These are phyloP conservation scores for Bombus pascuorum DNA, from an alignment of 1,140 invertebrate species.

Conservation along the genomic window DNA sequence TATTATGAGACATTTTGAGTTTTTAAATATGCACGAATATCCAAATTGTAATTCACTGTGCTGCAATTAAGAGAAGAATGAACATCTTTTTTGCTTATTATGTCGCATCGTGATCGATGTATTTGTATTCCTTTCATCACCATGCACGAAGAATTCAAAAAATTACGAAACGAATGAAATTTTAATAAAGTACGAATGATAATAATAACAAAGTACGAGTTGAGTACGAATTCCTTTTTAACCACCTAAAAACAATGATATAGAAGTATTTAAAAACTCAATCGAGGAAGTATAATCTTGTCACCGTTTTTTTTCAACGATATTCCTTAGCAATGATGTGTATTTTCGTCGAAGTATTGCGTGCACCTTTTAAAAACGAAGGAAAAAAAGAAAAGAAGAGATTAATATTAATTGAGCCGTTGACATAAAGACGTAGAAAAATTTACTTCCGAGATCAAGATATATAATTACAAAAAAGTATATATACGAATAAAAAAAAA, in stretches of 20 bases:
- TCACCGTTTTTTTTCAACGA: not conserved
- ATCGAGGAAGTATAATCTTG: not conserved
- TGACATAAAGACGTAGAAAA: slow-evolving; percentile 44
- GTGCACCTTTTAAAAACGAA: not conserved
- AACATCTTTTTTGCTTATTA: not conserved
- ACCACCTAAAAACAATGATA: not conserved
- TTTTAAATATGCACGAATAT: slow-evolving; percentile 24
- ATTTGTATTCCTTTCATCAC: not conserved
- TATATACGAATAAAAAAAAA: slow-evolving; percentile 6
- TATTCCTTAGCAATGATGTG: no score
- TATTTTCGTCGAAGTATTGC: no score
- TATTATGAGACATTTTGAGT: slow-evolving; percentile 37
- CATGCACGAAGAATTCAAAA: not conserved
- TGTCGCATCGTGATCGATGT: not conserved
- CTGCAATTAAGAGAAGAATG: slow-evolving; percentile 7
- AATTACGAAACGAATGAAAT: not conserved
- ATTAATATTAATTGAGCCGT: slow-evolving; percentile 34
- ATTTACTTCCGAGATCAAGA: not conserved
- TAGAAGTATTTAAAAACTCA: slow-evolving; percentile 29
- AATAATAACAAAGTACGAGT: no score
- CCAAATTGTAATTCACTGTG: slow-evolving; percentile 20
- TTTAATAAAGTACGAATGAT: not conserved
- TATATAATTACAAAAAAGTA: not conserved
- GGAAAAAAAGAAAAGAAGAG: slow-evolving; percentile 4
- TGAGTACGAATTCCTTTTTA: not conserved